phyloP scores from a whole-genome alignment of 2,113 vertebrate genomes.

The Lepisosteus osseus region DNA sequence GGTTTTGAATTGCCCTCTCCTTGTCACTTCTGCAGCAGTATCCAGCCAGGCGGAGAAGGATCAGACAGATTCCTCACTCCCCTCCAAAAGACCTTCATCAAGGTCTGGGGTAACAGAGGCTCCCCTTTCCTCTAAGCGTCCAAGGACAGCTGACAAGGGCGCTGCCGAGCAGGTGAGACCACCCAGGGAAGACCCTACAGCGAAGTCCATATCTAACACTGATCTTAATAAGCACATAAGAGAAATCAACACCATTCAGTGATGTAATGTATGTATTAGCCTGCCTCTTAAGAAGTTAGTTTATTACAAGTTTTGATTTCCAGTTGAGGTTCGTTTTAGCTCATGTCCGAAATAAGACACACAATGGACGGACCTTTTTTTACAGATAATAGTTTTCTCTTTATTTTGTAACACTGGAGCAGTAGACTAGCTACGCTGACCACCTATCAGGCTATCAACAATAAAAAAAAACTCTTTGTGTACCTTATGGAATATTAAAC shows the following conservation, averaged over 20 bases:
- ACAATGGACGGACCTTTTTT: no score
- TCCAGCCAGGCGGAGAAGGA: slow-evolving; percentile 81
- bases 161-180: slow-evolving; percentile 85
- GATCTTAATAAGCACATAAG: no score
- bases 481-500: slow-evolving; percentile 44
- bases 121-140: slow-evolving; percentile 81
- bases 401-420: no score
- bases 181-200: no score
- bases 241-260: background rate
- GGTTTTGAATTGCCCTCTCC: slow-evolving; percentile 36
- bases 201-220: no score
- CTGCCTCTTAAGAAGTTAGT: no score
- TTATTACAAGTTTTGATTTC: no score
- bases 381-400: background rate
- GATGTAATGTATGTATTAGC: background rate
- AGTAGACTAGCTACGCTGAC: slow-evolving; percentile 16
- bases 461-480: slow-evolving; percentile 25
- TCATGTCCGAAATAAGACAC: no score
- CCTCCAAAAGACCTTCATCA: slow-evolving; percentile 80
- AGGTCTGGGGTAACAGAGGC: slow-evolving; percentile 77
- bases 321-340: no score
- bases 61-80: slow-evolving; percentile 75
- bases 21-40: slow-evolving; percentile 62
- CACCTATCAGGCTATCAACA: slow-evolving; percentile 12
- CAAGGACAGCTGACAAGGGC: slow-evolving; percentile 83